Base-by-base conservation (phyloP, 2,888 invertebrate species). In the Cloeon dipterum region DNA sequence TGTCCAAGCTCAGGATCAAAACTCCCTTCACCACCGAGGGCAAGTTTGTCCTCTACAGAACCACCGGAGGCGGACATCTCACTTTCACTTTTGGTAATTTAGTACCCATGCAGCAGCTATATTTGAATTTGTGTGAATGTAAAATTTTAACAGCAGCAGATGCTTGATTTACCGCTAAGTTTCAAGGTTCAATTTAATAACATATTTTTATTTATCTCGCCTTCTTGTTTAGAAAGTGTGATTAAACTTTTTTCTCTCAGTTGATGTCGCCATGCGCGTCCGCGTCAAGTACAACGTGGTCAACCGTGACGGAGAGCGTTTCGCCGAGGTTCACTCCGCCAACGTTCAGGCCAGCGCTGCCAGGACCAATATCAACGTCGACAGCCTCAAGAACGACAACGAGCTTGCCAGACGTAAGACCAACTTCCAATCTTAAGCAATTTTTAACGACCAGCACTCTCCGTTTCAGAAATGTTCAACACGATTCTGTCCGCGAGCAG, bases 31-130 rank as follows among this genome's bases (percentile, higher is more conserved):
- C 29, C 29, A 29, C 29, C 16, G 29, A 29, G 16, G 29, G 29
- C 5, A 29, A 29, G 5, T 16, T 29, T 10, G 16, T 29, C 13
- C 29, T 29, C n/a, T 5, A 14, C 7, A 29, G 29, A n/a, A n/a
- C 29, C 10, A 11, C n/a, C n/a, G 29, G 29, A 8, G 13, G 16
- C 11, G 29, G 29, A 8, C 13, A 29, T n/a, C 13, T 29, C 7
- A 29, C 29, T 29, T 29, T 29, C 29, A 29, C n/a, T 16, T 29
- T 29, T n/a, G 16, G 29, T 29, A 7, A 29, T n/a, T n/a, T n/a
- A n/a, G n/a, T n/a, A n/a, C n/a, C n/a, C n/a, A n/a, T n/a, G n/a
- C n/a, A n/a, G n/a, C n/a, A n/a, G n/a, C n/a, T n/a, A n/a, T n/a
- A n/a, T n/a, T n/a, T n/a, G n/a, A n/a, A 8, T 29, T 7, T 29